Conservation (phyloP, 2,888 invertebrate genomes). For the Apamea crenata region DNA sequence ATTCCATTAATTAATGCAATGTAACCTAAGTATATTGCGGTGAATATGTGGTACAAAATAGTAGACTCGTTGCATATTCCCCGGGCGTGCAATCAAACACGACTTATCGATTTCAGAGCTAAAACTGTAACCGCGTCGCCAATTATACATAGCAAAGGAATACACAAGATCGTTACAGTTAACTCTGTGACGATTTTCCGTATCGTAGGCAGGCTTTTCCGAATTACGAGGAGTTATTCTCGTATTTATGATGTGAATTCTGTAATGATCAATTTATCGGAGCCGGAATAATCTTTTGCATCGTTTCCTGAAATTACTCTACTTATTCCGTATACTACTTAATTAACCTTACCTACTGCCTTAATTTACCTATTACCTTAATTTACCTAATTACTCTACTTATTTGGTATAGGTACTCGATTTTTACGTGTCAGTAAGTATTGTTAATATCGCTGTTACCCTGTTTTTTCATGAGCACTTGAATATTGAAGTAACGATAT, state of each 20-base stretch:
- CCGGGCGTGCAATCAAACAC: constrained; percentile 78
- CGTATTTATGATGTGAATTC: constrained; percentile 35
- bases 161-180: constrained; percentile 60
- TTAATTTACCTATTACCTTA: too few species aligned
- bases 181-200: constrained; percentile 15
- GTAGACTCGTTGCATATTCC: constrained; percentile 75
- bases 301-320: constrained; percentile 21
- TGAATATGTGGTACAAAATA: constrained; percentile 62
- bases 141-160: constrained; percentile 78
- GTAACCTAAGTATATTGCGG: constrained; percentile 58
- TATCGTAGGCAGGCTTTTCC: neutral
- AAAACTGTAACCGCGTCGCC: constrained; percentile 80
- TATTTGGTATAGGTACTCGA: constrained; percentile 15
- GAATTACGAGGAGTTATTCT: constrained; percentile 7
- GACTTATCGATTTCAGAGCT: constrained; percentile 81
- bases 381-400: constrained; percentile 10
- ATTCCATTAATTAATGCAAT: constrained; percentile 77
- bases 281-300: constrained; percentile 22
- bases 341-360: too few species aligned
- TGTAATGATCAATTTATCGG: constrained; percentile 59
- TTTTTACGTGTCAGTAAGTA: constrained; percentile 19
- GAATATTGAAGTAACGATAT: constrained; percentile 15
- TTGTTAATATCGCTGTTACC: constrained; percentile 8
- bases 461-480: constrained; percentile 4
- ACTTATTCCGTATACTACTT: constrained; percentile 12